Conservation (phyloP, 2,797 vertebrate species). For the Lacerta agilis region DNA sequence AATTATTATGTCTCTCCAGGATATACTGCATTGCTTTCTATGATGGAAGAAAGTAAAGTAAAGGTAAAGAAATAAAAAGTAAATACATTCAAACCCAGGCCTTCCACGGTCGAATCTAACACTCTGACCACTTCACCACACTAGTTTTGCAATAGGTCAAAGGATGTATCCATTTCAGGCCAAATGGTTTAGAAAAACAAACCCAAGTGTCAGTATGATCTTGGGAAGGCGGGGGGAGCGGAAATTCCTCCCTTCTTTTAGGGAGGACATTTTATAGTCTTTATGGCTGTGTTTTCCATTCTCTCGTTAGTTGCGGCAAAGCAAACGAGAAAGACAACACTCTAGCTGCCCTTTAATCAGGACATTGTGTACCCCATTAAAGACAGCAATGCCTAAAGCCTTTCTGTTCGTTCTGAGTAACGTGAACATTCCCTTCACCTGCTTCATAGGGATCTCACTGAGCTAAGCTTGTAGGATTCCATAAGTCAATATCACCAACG, state of each 20-base stretch:
- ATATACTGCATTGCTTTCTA: no score
- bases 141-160: neutral
- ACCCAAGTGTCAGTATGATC: neutral
- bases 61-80: no score
- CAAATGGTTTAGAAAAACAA: conserved; percentile 11
- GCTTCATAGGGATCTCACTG: neutral
- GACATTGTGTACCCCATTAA: neutral
- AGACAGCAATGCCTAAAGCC: neutral
- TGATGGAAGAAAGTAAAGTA: no score
- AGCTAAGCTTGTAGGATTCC: neutral
- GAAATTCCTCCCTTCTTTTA: conserved; percentile 8
- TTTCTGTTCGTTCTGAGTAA: neutral
- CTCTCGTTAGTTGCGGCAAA: neutral
- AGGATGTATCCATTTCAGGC: neutral
- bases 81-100: no score
- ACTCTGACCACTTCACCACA: neutral
- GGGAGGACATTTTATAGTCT: neutral
- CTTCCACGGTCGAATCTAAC: no score
- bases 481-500: neutral
- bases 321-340: neutral
- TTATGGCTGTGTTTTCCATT: neutral
- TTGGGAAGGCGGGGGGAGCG: neutral
- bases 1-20: no score
- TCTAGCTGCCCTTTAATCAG: neutral
- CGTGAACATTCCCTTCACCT: neutral